phyloP scores from a whole-genome alignment of 92 coral and sea anemone genomes.

The Blastomussa wellsi region DNA sequence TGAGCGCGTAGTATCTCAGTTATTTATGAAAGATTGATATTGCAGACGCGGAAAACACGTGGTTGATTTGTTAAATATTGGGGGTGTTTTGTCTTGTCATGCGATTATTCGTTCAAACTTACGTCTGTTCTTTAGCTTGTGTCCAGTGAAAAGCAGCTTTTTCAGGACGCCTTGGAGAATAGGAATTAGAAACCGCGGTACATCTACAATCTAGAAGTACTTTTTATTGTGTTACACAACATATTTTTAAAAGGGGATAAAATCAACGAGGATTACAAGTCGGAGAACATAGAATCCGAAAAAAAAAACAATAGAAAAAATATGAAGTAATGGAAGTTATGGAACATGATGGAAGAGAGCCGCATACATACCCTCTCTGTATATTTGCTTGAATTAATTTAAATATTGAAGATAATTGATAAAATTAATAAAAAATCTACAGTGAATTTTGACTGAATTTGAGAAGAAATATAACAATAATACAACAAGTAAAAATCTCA shows the following conservation, averaged over 20 bases:
- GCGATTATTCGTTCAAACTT: too few species aligned
- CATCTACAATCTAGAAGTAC: background rate
- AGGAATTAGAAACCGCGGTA: background rate
- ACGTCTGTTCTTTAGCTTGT: too few species aligned
- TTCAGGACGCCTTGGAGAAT: background rate
- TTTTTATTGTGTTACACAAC: background rate
- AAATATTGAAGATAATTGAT: conserved; percentile 2
- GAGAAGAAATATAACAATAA: too few species aligned
- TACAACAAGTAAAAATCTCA: too few species aligned
- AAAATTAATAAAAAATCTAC: conserved; percentile 12
- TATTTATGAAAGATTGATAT: too few species aligned
- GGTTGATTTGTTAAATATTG: too few species aligned
- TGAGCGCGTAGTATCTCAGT: too few species aligned
- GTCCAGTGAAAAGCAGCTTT: too few species aligned
- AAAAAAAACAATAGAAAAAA: background rate
- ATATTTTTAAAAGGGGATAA: conserved; percentile 4
- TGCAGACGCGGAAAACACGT: too few species aligned
- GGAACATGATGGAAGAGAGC: background rate
- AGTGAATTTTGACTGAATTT: background rate
- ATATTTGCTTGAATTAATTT: conserved; percentile 15
- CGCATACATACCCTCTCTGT: background rate
- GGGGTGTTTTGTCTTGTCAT: too few species aligned
- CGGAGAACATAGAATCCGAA: background rate
- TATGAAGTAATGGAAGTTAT: background rate
- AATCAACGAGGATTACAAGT: conserved; percentile 2